These are phyloP conservation scores for Cynodonichthys magdalenae DNA, from an alignment of 2,797 vertebrate genomes.

Conservation along the genomic window DNA sequence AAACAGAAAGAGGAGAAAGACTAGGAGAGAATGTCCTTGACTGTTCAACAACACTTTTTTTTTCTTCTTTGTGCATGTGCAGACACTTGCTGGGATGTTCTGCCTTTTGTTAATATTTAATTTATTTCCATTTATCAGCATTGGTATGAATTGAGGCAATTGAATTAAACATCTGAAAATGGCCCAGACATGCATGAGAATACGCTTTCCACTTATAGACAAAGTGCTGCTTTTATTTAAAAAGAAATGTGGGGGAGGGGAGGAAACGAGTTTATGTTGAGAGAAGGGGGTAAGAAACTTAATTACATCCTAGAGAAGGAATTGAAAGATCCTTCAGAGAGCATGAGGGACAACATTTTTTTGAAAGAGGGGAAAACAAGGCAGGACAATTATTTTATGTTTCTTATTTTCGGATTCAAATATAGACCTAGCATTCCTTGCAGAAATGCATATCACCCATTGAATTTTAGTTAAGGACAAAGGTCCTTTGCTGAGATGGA, in stretches of 20 bases:
- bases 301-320: slow-evolving; percentile 15
- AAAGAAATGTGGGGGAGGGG: slow-evolving; percentile 32
- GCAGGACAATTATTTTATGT: slow-evolving; percentile 29
- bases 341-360: slow-evolving; percentile 5
- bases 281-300: slow-evolving; percentile 13
- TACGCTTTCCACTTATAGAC: slow-evolving; percentile 31
- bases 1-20: slow-evolving; percentile 38
- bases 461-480: too few species aligned
- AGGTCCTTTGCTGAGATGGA: too few species aligned
- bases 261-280: slow-evolving; percentile 24
- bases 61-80: slow-evolving; percentile 46
- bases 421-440: too few species aligned
- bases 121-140: slow-evolving; percentile 56
- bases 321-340: slow-evolving; percentile 20
- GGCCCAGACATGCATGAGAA: slow-evolving; percentile 28
- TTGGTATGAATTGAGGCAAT: slow-evolving; percentile 36
- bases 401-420: too few species aligned
- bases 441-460: too few species aligned
- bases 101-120: slow-evolving; percentile 65
- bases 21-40: slow-evolving; percentile 49
- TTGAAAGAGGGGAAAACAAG: slow-evolving; percentile 30
- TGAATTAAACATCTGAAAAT: slow-evolving; percentile 46
- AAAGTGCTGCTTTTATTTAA: slow-evolving; percentile 43
- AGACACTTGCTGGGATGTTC: slow-evolving; percentile 35
- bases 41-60: slow-evolving; percentile 49